These are phyloP conservation scores for Pterostichus madidus DNA, from an alignment of 2,888 invertebrate species.

Conservation along the genomic window DNA sequence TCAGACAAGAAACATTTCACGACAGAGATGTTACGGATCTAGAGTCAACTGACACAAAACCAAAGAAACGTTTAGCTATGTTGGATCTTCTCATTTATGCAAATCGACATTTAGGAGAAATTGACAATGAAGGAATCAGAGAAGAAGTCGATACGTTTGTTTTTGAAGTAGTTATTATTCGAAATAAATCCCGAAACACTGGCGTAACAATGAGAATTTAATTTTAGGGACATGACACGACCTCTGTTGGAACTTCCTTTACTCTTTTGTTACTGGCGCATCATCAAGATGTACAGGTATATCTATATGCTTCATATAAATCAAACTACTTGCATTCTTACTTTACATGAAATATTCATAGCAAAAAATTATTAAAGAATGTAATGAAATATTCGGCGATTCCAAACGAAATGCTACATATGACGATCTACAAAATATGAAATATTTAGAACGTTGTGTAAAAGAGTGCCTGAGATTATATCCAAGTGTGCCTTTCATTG, in stretches of 20 bases:
- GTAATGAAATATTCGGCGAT: constrained; percentile 36
- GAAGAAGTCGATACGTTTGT: constrained; percentile 43
- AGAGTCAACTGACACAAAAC: constrained; percentile 1
- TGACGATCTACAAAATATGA: constrained; percentile 31
- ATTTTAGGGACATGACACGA: constrained; percentile 38
- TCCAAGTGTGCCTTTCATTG: constrained; percentile 21
- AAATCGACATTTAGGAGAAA: constrained; percentile 67
- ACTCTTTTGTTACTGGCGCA: neutral
- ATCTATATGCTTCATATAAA: neutral
- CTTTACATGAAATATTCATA: neutral
- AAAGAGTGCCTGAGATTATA: constrained; percentile 28
- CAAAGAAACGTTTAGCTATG: constrained; percentile 67
- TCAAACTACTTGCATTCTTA: neutral
- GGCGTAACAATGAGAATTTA: constrained; percentile 72
- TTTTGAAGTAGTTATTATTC: constrained; percentile 32
- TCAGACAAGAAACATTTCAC: neutral
- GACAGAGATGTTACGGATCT: constrained; percentile 8
- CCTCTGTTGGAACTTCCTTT: neutral
- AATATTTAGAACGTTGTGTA: constrained; percentile 10
- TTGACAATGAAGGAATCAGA: constrained; percentile 15
- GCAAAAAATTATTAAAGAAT: constrained; percentile 19
- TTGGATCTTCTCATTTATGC: constrained; percentile 36
- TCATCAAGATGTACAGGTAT: constrained; percentile 75
- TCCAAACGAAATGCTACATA: constrained; percentile 23
- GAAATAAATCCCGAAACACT: neutral